Evolutionary conservation across 1,140 invertebrate species (phyloP), one percentile per base, ranked within the genome.

Genomic region (Apis florea): DNA sequence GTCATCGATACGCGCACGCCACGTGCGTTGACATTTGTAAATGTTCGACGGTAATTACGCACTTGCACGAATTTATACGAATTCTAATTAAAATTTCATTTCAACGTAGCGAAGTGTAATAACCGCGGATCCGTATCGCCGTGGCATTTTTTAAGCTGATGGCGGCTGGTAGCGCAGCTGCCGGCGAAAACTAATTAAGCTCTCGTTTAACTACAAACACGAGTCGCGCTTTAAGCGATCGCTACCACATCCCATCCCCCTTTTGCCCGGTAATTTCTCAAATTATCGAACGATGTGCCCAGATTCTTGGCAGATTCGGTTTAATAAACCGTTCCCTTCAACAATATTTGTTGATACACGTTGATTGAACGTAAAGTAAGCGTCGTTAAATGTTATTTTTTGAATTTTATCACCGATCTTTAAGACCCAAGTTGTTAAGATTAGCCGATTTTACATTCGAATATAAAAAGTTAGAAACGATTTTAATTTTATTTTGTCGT

Each of bases 131-230:
- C 54, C 63, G 84, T 89, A 89, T 90, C 84, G 85, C 82, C 74
- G 74, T 66, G 82, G 83, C 73, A 84, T 87, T 86, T 86, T 86
- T 86, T 86, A 83, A 83, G 26, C 74, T 31, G 63, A 19, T 54
- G 49, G 63, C 68, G 58, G 54, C 70, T 66, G 54, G 70, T 61
- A 72, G 75, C 58, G 73, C 86, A 87, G 85, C 85, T 87, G 85
- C 69, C 74, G 86, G 72, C 86, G 78, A 86, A 81, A 87, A 87
- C 86, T 87, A 87, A 87, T 87, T 87, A 87, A 87, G 86, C 86
- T 87, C 85, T 87, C 83, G 75, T 82, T 87, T 87, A 74, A 70
- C 83, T 76, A 59, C 86, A 84, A 87, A 82, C 70, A 81, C 84
- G 77, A 58, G 11, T 83, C 56, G 54, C 64, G 82, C 81, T 87